A percentile compares a stretch with the other conserved stretches of the same genome.
Evolutionary conservation across 2,888 invertebrate species (phyloP).

Genomic region (Thysanoteuthis rhombus): DNA sequence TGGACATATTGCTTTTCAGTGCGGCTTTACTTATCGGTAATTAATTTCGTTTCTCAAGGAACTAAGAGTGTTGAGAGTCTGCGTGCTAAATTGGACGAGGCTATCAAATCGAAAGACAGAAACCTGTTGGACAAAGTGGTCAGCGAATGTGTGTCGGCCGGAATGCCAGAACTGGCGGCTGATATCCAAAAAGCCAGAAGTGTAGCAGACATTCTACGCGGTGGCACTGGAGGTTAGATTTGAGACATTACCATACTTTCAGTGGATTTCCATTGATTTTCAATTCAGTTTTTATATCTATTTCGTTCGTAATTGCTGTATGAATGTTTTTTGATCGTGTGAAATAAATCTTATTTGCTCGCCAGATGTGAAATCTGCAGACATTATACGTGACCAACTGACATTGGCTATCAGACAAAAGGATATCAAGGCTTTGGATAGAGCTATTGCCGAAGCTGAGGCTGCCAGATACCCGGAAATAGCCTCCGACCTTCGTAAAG

Average conservation of each 20-base stretch:
- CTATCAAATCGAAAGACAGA: not conserved
- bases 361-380: not conserved
- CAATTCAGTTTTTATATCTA: not conserved
- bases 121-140: not conserved
- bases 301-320: not conserved
- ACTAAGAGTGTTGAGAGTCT: not conserved
- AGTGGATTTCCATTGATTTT: no score
- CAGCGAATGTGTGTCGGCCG: not conserved
- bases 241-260: no score
- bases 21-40: not conserved
- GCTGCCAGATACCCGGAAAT: no score
- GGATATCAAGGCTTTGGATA: not conserved
- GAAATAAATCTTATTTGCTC: not conserved
- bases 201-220: not conserved
- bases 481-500: no score
- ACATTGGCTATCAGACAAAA: not conserved
- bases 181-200: not conserved
- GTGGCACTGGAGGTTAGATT: constrained; percentile 26
- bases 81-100: not conserved
- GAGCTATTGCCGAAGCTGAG: no score
- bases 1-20: not conserved
- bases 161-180: not conserved
- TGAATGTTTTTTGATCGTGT: not conserved
- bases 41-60: not conserved
- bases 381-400: not conserved